Evolutionary conservation across 2,797 vertebrate species (phyloP).

Genomic region (Pseudochaenichthys georgianus): DNA sequence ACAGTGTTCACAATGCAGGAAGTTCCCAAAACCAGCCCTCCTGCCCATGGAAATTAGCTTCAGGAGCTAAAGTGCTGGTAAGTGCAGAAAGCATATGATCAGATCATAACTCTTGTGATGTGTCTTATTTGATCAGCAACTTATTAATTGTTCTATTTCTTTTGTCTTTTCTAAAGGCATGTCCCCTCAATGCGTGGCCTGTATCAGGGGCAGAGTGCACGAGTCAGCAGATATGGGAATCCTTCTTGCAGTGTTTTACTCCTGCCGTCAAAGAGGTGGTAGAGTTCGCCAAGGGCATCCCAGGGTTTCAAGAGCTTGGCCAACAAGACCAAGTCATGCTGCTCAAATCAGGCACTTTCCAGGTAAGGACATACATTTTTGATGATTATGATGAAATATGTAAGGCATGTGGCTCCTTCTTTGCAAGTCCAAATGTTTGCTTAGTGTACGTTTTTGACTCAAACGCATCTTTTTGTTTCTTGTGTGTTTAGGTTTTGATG

Average conservation of each 20-base stretch:
- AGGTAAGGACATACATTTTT: constrained; percentile 73
- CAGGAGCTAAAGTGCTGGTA: constrained; percentile 87
- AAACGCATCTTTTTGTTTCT: not conserved
- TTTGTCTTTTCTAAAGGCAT: constrained; percentile 75
- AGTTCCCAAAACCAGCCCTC: constrained; percentile 65
- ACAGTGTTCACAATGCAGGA: constrained; percentile 55
- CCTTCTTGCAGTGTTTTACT: constrained; percentile 88
- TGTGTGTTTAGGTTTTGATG: constrained; percentile 81
- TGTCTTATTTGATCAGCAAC: constrained; percentile 6
- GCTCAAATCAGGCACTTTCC: constrained; percentile 89
- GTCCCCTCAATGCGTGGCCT: constrained; percentile 86
- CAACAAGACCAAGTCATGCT: constrained; percentile 89
- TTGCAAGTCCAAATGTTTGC: not conserved
- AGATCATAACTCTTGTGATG: not conserved
- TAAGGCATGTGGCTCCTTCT: constrained; percentile 9
- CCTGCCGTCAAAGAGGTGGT: constrained; percentile 89
- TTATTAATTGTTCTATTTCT: not conserved
- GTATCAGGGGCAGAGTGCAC: constrained; percentile 79
- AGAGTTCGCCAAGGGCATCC: constrained; percentile 89
- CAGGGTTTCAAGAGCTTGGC: constrained; percentile 87
- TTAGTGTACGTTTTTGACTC: constrained; percentile 5
- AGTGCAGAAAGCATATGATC: constrained; percentile 40
- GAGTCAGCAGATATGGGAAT: constrained; percentile 88
- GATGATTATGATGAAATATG: constrained; percentile 11
- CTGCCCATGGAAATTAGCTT: constrained; percentile 82